Conservation (phyloP, 2,888 invertebrate species). For the Bhutanitis thaidina region DNA sequence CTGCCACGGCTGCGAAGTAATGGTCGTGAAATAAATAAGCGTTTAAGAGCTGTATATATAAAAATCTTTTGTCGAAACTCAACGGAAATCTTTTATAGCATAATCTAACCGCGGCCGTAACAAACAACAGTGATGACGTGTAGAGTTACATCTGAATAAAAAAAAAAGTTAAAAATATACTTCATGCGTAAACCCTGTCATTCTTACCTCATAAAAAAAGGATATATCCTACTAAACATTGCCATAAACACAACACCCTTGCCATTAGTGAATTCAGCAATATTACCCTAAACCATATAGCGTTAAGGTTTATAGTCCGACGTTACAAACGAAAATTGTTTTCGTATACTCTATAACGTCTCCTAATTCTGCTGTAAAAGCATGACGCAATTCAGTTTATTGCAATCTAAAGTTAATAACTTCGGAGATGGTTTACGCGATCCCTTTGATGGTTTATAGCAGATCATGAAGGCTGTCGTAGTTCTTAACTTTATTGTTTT, state of each 20-base stretch:
- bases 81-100: not conserved
- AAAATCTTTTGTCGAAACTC: no score
- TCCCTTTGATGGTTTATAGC: slow-evolving; percentile 32
- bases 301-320: slow-evolving; percentile 28
- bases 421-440: slow-evolving; percentile 22
- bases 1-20: no score
- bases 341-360: slow-evolving; percentile 37
- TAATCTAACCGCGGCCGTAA: not conserved
- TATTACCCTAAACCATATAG: slow-evolving; percentile 24
- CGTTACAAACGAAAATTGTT: slow-evolving; percentile 13
- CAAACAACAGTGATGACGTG: slow-evolving; percentile 9
- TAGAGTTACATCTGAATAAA: slow-evolving; percentile 16
- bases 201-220: slow-evolving; percentile 73
- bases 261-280: slow-evolving; percentile 27
- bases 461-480: slow-evolving; percentile 27
- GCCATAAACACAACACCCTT: slow-evolving; percentile 58
- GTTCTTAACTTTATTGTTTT: slow-evolving; percentile 15
- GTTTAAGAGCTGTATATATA: no score
- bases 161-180: slow-evolving; percentile 29
- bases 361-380: slow-evolving; percentile 58
- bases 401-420: slow-evolving; percentile 65
- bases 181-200: slow-evolving; percentile 64
- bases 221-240: slow-evolving; percentile 71
- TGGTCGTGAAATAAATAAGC: no score
- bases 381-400: slow-evolving; percentile 62